phyloP scores from a whole-genome alignment of 2,113 vertebrate genomes.

The Plectropomus leopardus region DNA sequence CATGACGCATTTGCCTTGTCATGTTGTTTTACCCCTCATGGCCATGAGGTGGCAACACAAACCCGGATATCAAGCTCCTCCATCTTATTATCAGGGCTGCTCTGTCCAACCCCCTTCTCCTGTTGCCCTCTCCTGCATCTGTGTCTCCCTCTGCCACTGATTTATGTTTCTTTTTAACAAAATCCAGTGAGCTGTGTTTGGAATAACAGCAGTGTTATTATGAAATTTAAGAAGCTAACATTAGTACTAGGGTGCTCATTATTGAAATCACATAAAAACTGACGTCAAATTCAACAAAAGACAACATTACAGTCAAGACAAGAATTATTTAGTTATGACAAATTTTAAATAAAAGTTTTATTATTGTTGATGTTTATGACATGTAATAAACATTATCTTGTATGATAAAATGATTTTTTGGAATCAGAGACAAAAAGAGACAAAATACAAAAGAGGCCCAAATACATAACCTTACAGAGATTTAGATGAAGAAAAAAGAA shows the following conservation, averaged over 20 bases:
- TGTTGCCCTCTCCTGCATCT: not conserved
- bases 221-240: not conserved
- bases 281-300: not conserved
- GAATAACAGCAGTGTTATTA: conserved; percentile 1
- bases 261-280: not conserved
- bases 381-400: not conserved
- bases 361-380: not conserved
- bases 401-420: not conserved
- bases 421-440: not conserved
- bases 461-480: not conserved
- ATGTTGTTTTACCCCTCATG: conserved; percentile 47
- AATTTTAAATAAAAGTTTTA: not conserved
- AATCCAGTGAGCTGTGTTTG: conserved; percentile 17
- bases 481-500: not conserved
- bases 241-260: not conserved
- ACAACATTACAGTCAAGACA: not conserved
- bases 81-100: not conserved
- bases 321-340: not conserved
- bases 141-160: not conserved
- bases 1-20: conserved; percentile 25
- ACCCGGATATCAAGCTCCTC: conserved; percentile 47
- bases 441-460: not conserved
- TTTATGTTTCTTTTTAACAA: conserved; percentile 20
- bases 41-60: conserved; percentile 77
- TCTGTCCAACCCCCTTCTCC: not conserved